Evolutionary conservation across 2,888 invertebrate genomes (phyloP), one percentile per base, ranked within the genome.

Genomic region (Megaustenia siamemsis): DNA sequence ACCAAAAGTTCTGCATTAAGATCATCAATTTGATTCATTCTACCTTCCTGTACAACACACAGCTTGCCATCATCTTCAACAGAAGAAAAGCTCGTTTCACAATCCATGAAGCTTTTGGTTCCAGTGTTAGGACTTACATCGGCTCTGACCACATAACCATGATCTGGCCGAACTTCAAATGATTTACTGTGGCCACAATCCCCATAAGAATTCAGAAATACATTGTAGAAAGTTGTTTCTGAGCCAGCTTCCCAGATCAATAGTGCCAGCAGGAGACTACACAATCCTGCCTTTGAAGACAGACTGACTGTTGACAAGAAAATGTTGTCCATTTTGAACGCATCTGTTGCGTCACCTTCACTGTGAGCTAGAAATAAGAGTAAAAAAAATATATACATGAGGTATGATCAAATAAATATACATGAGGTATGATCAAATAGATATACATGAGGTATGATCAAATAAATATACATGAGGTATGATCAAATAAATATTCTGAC

Each of bases 51-150:
- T 1, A 66, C 32, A 53, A 83, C 35, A 66, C 82, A 83, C 1
- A 83, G 32, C 15, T 12, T 60, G 6, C 76, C 82, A 49, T 43
- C 32, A 28, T 66, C 66, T n/a, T 66, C 15, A 24, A 24, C 28
- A 12, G 82, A 83, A 66, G 66, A 63, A 66, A 83, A 83, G 66
- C n/a, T 76, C 12, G 71, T 76, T 68, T 83, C 82, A 49, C 82
- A 83, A 38, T 75, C 76, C n/a, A 43, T 66, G 38, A 76, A 83
- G 12, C 3, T 63, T 53, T 66, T 71, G 24, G 82, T 76, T 2
- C 24, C 40, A 4, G 66, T 83, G 76, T 66, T 49, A 0, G 82
- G 82, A 43, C 66, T 63, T 15, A 68, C 66, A 60, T 83, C 76
- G 1, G 76, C 38, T 28, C 28, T 63, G 1, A 83, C 66, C 6